Evolutionary conservation across 2,888 invertebrate species (phyloP), one percentile per base, ranked within the genome.

Genomic region (Epistrophella euchroma): DNA sequence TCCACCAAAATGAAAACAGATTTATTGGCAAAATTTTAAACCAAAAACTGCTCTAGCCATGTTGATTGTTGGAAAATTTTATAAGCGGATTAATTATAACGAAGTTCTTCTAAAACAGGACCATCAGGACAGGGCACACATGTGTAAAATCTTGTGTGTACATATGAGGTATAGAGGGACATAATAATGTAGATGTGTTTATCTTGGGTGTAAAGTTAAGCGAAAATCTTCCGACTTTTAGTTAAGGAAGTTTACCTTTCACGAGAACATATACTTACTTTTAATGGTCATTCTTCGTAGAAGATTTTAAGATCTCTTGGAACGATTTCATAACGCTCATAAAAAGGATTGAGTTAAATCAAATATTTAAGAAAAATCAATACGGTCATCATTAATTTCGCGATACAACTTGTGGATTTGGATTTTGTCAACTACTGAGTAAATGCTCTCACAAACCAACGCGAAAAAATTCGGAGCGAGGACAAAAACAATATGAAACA

Each of bases 41-140:
- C 82, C 73, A 66, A 70, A 74, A 64, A 45, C 68, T 81, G 60
- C 70, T 52, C 43, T 73, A 19, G 62, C 82, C 66, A 81, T 81
- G 85, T 82, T 86, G 86, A 82, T 78, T 86, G 86, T 86, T 77
- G 73, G 70, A 79, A 86, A 86, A 74, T 86, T 86, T 64, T 82
- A 86, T 86, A 86, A 86, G 82, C 82, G 82, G 86, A 86, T 86
- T 86, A 86, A 78, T 86, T 86, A 86, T 78, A 74, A 78, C 77
- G 58, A 86, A 82, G 77, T 86, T 78, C 81, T 77, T 81, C 37
- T 28, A 68, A 64, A 68, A 64, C 45, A 62, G 62, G 35, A 74
- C 17, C 9, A 15, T 1, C 50, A n/a, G 35, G 25, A 43, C 40
- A n/a, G 35, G 43, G 45, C 25, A 32, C 77, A 76, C 58, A 55